Percentiles rank a stretch among this genome's conserved stretches.
phyloP scores from a whole-genome alignment of 2,888 invertebrate species.

The Drosophila stalkeri region DNA sequence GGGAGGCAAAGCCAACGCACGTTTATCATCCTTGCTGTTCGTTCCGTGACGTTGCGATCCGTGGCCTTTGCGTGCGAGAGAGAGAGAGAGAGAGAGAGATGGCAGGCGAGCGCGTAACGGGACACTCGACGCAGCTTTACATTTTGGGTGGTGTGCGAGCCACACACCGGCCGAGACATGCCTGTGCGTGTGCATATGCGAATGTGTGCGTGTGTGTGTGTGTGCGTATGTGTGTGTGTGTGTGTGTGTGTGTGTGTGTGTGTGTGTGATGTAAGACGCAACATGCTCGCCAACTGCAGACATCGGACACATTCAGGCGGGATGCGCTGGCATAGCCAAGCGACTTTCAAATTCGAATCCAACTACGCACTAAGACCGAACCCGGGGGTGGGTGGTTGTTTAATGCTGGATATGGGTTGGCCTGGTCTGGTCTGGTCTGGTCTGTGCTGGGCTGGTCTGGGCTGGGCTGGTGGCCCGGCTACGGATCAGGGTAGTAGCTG shows the following conservation, averaged over 20 bases:
- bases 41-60: conserved; percentile 53
- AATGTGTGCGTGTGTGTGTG: neutral
- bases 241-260: neutral
- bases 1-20: conserved; percentile 3
- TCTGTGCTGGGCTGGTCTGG: neutral
- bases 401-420: neutral
- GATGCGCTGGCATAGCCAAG: conserved; percentile 22
- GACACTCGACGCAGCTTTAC: conserved; percentile 33
- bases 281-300: conserved; percentile 9
- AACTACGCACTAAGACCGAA: conserved; percentile 51
- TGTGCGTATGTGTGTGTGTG: neutral
- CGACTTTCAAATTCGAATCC: conserved; percentile 49
- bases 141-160: conserved; percentile 23
- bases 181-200: neutral
- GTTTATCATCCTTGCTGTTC: conserved; percentile 57
- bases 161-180: conserved; percentile 3
- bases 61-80: conserved; percentile 25
- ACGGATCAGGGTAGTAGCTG: conserved; percentile 28
- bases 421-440: neutral
- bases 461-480: conserved; percentile 3
- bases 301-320: conserved; percentile 3
- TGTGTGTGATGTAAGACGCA: conserved; percentile 10
- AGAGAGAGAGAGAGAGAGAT: conserved; percentile 28
- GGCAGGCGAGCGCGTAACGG: conserved; percentile 47
- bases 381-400: conserved; percentile 61